phyloP scores from a whole-genome alignment of 1,140 invertebrate genomes.

The Sitobion miscanthi region DNA sequence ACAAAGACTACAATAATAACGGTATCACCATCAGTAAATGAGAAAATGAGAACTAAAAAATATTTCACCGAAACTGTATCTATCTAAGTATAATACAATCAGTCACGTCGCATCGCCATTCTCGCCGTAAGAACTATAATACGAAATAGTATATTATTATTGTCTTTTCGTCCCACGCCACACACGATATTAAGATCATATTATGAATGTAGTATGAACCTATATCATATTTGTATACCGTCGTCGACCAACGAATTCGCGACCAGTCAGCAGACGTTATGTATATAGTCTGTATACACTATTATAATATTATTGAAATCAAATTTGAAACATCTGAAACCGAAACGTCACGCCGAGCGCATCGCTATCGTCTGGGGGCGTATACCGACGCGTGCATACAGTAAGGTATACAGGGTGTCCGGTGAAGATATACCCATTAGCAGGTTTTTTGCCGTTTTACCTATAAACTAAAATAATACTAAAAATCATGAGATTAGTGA shows the following conservation, averaged over 20 bases:
- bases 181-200: background rate
- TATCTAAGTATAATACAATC: background rate
- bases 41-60: background rate
- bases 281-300: background rate
- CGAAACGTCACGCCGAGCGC: background rate
- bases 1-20: background rate
- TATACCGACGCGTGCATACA: background rate
- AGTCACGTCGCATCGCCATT: background rate
- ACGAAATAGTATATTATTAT: background rate
- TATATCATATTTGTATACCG: background rate
- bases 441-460: no score
- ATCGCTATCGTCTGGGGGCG: background rate
- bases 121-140: background rate
- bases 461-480: no score
- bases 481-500: no score
- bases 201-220: no score
- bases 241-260: background rate
- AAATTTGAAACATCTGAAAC: background rate
- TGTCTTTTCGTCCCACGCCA: background rate
- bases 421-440: no score
- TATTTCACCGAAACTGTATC: background rate
- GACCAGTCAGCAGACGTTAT: background rate
- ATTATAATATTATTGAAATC: background rate
- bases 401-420: no score
- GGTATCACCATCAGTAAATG: background rate